Conservation (phyloP, 2,888 invertebrate species). For the Pteria penguin region DNA sequence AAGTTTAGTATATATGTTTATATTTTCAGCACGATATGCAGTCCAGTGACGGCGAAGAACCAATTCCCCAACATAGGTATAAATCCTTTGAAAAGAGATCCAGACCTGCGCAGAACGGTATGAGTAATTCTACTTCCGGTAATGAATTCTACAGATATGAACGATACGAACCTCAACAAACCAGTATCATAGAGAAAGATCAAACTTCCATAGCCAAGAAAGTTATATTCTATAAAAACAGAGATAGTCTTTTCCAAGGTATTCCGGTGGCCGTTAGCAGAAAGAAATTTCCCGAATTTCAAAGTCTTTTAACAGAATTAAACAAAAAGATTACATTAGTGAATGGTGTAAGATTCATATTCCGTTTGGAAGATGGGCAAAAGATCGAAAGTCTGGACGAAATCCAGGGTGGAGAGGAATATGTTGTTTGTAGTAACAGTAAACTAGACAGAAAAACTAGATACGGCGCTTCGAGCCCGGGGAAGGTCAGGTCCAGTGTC, state of each 20-base stretch:
- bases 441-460: conserved; percentile 11
- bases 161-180: conserved; percentile 29
- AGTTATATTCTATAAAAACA: conserved; percentile 37
- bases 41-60: neutral
- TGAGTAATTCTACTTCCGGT: neutral
- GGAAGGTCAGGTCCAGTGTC: conserved; percentile 14
- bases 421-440: conserved; percentile 26
- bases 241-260: conserved; percentile 27
- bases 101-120: neutral
- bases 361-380: conserved; percentile 22
- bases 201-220: conserved; percentile 17
- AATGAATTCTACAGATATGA: conserved; percentile 19
- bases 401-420: conserved; percentile 35
- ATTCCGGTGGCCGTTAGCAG: conserved; percentile 31
- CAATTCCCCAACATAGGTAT: neutral
- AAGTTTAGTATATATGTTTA: neutral
- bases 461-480: conserved; percentile 28
- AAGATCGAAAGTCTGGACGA: conserved; percentile 28
- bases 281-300: conserved; percentile 26
- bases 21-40: neutral
- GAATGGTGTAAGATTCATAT: conserved; percentile 36
- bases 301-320: conserved; percentile 21
- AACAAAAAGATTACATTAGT: conserved; percentile 32
- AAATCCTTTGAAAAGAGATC: neutral
- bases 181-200: conserved; percentile 18